phyloP scores from a whole-genome alignment of 2,113 vertebrate genomes.

The Orycteropus afer region DNA sequence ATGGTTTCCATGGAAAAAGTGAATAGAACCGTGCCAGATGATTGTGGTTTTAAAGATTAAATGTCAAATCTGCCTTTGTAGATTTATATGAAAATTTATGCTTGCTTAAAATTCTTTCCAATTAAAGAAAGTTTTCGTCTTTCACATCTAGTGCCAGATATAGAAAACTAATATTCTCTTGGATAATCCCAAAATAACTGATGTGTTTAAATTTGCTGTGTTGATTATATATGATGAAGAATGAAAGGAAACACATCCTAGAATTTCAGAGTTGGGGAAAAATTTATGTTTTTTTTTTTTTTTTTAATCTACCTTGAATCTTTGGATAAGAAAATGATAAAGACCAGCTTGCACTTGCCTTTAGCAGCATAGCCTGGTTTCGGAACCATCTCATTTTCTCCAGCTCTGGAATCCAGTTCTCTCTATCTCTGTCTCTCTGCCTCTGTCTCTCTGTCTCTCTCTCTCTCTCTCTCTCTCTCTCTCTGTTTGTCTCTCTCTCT shows the following conservation, averaged over 20 bases:
- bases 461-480: too few species aligned
- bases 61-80: constrained; percentile 21
- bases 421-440: too few species aligned
- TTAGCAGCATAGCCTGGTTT: accelerated
- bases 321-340: not conserved
- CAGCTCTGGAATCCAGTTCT: not conserved
- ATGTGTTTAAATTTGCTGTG: not conserved
- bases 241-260: not conserved
- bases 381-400: not conserved
- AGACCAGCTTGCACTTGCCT: accelerated
- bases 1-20: constrained; percentile 64
- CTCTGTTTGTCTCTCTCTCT: too few species aligned
- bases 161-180: not conserved
- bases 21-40: constrained; percentile 45
- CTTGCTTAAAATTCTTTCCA: not conserved
- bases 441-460: too few species aligned
- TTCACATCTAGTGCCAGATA: not conserved
- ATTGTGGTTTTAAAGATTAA: constrained; percentile 56
- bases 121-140: not conserved
- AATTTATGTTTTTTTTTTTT: not conserved
- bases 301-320: too few species aligned
- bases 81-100: constrained; percentile 31
- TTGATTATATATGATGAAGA: too few species aligned
- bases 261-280: not conserved
- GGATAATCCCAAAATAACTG: not conserved